Evolutionary conservation across 2,113 vertebrate genomes (phyloP).

Genomic region (Platichthys flesus): DNA sequence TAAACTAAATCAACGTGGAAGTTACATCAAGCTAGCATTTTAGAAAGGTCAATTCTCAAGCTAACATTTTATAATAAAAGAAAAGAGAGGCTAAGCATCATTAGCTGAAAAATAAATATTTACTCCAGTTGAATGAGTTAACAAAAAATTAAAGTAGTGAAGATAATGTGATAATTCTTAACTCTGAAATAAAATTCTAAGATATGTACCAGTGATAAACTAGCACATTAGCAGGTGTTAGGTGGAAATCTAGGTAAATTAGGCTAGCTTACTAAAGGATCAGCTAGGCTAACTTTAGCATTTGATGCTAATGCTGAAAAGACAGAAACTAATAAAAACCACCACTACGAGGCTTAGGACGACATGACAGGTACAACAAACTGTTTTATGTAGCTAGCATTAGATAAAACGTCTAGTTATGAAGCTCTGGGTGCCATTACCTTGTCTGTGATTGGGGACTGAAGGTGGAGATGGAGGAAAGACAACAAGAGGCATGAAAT

Average conservation of each 20-base stretch:
- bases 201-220: not conserved
- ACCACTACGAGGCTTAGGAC: not conserved
- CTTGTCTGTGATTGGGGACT: slow-evolving; percentile 86
- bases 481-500: slow-evolving; percentile 40
- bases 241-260: not conserved
- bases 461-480: slow-evolving; percentile 38
- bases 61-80: no score
- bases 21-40: no score
- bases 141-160: not conserved
- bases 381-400: not conserved
- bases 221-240: not conserved
- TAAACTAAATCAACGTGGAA: no score
- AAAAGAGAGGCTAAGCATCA: no score
- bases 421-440: slow-evolving; percentile 71
- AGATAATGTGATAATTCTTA: not conserved
- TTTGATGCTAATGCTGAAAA: not conserved
- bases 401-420: not conserved
- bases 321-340: not conserved
- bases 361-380: no score
- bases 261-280: not conserved
- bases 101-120: not conserved
- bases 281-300: slow-evolving; percentile 15
- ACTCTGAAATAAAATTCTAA: not conserved
- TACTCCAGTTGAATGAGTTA: not conserved
- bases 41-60: no score